A percentile compares a stretch with the other conserved stretches of the same genome.
Evolutionary conservation across 2,888 invertebrate species (phyloP).

Genomic region (Eledona agricola): DNA sequence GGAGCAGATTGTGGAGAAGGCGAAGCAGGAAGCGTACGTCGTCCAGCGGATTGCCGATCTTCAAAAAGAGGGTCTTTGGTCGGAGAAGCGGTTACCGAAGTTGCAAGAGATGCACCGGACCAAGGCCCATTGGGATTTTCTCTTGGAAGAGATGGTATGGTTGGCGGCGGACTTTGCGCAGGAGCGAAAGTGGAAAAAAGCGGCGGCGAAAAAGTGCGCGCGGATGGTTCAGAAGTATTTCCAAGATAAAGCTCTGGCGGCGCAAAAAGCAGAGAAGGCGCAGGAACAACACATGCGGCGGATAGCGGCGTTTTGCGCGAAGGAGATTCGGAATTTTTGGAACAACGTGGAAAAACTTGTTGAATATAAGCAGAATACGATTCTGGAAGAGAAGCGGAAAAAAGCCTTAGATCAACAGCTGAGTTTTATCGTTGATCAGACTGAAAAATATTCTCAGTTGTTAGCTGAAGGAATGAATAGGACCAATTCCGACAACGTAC

Average conservation of each 20-base stretch:
- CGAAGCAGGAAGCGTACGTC: slow-evolving; percentile 93
- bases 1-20: slow-evolving; percentile 85
- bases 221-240: slow-evolving; percentile 91
- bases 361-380: slow-evolving; percentile 91
- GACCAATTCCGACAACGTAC: slow-evolving; percentile 49
- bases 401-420: slow-evolving; percentile 95
- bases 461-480: slow-evolving; percentile 86
- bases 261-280: slow-evolving; percentile 90
- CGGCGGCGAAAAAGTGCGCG: slow-evolving; percentile 92
- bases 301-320: slow-evolving; percentile 90
- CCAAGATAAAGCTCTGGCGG: slow-evolving; percentile 89
- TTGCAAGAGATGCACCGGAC: slow-evolving; percentile 87
- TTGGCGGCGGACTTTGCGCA: slow-evolving; percentile 96
- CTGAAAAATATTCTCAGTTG: slow-evolving; percentile 94
- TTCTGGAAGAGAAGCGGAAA: slow-evolving; percentile 93
- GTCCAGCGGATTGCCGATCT: slow-evolving; percentile 91
- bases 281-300: slow-evolving; percentile 86
- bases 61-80: slow-evolving; percentile 95
- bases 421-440: slow-evolving; percentile 97
- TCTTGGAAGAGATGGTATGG: slow-evolving; percentile 99
- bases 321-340: slow-evolving; percentile 96
- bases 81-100: slow-evolving; percentile 89
- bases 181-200: slow-evolving; percentile 98
- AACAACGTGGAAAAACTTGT: slow-evolving; percentile 95
- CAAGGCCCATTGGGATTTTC: slow-evolving; percentile 98